Base-by-base conservation (phyloP, 2,113 vertebrate genomes). In the Morone chrysops region DNA sequence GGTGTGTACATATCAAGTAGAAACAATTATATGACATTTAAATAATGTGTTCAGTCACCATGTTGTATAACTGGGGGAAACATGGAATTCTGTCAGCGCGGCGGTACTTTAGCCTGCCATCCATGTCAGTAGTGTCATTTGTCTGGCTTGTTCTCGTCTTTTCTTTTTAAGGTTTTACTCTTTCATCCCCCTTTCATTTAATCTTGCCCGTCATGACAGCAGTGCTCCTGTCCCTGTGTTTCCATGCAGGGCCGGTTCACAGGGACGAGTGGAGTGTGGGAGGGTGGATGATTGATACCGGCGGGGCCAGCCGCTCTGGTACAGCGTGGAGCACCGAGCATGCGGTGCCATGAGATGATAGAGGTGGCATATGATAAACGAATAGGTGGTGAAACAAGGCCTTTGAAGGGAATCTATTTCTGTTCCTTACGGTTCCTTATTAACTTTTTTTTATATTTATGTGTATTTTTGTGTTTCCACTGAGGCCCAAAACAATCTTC, bases 211-310 rank as follows among this genome's bases (percentile, higher is more conserved):
- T 75, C 75, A 68, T 89, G 86, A 89, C 81, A 77, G 81, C 77
- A 40, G 45, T 16, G 45, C 70, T 81, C 57, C 75, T 31, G 75
- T 81, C 76, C 70, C 71, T 60, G 61, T 83, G 75, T 87, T 88
- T 86, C 78, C 66, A 65, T 22, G 80, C 72, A 38, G 81, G 78
- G 85, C 48, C 63, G 54, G 81, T 85, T 85, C 89, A 78, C 80
- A 40, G 84, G 84, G 85, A 86, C 50, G 72, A 75, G 54, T 53
- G 57, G 82, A 73, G 84, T 83, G 88, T 85, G 83, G 79, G 89
- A 82, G 78, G 83, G 86, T 60, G 89, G 84, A 86, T 92, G 92
- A 93, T 91, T 93, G 92, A 92, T 93, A 82, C 82, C 6, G 74
- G 78, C 31, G 77, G 78, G 69, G 78, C 77, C 31, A 11, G 65